phyloP scores from a whole-genome alignment of 2,888 invertebrate species.

The Rotaria macrura region DNA sequence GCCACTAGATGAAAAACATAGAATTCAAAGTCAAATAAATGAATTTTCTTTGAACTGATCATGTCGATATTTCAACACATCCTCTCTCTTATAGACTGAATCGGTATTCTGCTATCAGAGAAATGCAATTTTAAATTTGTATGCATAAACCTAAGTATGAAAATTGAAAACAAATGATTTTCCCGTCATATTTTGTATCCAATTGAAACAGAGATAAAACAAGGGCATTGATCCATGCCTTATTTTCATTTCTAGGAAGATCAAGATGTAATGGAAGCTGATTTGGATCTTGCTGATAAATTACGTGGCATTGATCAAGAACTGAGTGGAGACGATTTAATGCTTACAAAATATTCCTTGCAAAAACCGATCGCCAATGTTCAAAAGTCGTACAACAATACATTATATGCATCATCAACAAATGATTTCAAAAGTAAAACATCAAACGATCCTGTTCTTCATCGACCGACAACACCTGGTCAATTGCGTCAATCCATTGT shows the following conservation, averaged over 20 bases:
- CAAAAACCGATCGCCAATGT: neutral
- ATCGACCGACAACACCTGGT: constrained; percentile 18
- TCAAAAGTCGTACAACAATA: neutral
- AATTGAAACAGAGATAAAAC: no score
- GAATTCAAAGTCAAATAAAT: no score
- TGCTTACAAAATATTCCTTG: constrained; percentile 39
- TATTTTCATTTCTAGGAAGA: constrained; percentile 45
- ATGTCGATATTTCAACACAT: no score
- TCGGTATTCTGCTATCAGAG: no score
- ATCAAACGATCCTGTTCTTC: neutral
- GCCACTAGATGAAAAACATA: no score
- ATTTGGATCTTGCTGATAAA: constrained; percentile 52
- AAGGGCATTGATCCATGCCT: no score
- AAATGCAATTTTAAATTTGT: no score
- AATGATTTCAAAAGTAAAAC: neutral
- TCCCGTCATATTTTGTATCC: no score
- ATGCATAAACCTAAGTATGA: no score
- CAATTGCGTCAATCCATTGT: constrained; percentile 4
- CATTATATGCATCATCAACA: neutral
- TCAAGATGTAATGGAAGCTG: constrained; percentile 52
- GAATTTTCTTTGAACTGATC: no score
- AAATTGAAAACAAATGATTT: no score
- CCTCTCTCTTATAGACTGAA: no score
- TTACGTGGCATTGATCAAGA: constrained; percentile 44
- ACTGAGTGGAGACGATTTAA: constrained; percentile 46